Percentiles rank a stretch among this genome's conserved stretches.
Conservation (phyloP, 2,113 vertebrate genomes). For the Boleophthalmus pectinirostris region DNA sequence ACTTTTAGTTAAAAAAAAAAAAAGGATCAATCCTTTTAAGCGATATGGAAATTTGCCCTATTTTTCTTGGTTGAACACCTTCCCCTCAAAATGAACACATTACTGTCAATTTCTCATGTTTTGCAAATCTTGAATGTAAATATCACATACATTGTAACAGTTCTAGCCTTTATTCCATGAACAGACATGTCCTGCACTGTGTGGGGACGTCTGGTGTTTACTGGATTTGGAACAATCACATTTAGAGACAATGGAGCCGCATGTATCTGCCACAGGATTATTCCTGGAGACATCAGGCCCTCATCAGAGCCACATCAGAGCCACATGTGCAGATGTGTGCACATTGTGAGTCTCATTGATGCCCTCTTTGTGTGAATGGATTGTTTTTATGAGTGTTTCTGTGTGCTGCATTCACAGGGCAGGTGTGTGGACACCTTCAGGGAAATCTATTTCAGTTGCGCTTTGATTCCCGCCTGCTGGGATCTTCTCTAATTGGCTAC, state of each 20-base stretch:
- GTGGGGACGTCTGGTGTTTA: slow-evolving; percentile 30
- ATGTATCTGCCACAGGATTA: background rate
- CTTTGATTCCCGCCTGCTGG: slow-evolving; percentile 43
- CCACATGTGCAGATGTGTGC: slow-evolving; percentile 14
- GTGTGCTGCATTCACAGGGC: slow-evolving; percentile 19
- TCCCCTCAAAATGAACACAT: no score
- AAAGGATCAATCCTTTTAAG: no score
- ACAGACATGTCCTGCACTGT: slow-evolving; percentile 22
- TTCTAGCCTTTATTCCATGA: slow-evolving; percentile 40
- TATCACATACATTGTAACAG: background rate
- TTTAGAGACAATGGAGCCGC: slow-evolving; percentile 12
- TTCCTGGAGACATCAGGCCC: slow-evolving; percentile 10
- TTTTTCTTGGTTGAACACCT: no score
- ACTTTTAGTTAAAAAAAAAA: no score
- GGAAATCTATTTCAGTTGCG: slow-evolving; percentile 40
- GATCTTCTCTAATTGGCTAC: slow-evolving; percentile 57
- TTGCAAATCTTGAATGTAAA: background rate
- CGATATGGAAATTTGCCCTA: no score
- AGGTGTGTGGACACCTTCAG: slow-evolving; percentile 40
- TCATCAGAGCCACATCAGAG: slow-evolving; percentile 11
- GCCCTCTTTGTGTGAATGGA: slow-evolving; percentile 2
- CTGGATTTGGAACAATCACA: slow-evolving; percentile 32
- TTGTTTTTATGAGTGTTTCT: slow-evolving; percentile 14
- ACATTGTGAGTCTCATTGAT: slow-evolving; percentile 7
- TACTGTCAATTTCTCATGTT: no score